Base-by-base conservation (phyloP, 2,888 invertebrate genomes). In the Camponotus fellah region DNA sequence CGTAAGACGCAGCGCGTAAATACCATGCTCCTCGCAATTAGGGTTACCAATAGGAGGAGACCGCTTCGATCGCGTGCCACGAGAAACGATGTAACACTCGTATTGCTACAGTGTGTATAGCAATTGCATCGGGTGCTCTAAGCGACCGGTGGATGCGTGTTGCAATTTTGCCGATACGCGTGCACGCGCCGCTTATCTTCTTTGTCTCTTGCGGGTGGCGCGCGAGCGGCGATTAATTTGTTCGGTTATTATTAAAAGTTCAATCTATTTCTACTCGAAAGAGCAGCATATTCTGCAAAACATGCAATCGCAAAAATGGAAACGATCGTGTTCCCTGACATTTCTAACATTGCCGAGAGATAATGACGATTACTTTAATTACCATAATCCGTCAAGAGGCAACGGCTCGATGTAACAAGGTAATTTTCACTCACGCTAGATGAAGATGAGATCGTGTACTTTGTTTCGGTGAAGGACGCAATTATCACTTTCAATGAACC, bases 61-160 rank as follows among this genome's bases (percentile, higher is more conserved):
- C 85, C 65, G 88, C 83, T 83, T 86, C 81, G 91, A 92, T 92
- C 92, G 92, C 92, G 92, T 92, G 92, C 91, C 88, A 86, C 86
- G 88, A 68, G 84, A 80, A 86, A 87, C 91, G 88, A 87, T 88
- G 90, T 86, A 90, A 90, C 84, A 71, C 46, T 90, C 88, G 86
- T 85, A 83, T 89, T 89, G 90, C 90, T 87, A 89, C 86, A 88
- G 85, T 88, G 86, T 88, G 85, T 88, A 87, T 32, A 14, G 89
- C 89, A 89, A 89, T 89, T 89, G 87, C 89, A 69, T 71, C 85
- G 82, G 64, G 85, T 81, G 69, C 85, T 82, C 84, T 86, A 82
- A 87, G 86, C 87, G 87, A 87, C 84, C 85, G 88, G 84, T 88
- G 86, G 87, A 87, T 86, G 85, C 84, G 84, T 90, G 90, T 90